Conservation (phyloP, 1,140 invertebrate genomes). For the Micrasema minimum region DNA sequence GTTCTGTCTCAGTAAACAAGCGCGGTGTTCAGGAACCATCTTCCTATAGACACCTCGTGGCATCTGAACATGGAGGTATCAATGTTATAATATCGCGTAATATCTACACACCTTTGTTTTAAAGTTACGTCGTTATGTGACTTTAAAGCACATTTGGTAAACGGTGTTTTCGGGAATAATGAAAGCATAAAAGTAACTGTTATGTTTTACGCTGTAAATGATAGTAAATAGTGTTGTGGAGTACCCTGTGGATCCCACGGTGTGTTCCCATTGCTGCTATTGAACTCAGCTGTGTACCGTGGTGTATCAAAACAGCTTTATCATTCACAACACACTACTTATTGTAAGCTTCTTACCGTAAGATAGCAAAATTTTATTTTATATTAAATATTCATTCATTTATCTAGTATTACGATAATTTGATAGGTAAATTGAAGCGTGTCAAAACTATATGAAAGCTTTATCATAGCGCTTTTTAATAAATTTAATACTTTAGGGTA, state of each 20-base stretch:
- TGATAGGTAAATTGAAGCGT: too few species aligned
- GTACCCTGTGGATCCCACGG: slow-evolving; percentile 35
- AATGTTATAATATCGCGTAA: background rate
- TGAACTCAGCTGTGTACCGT: slow-evolving; percentile 37
- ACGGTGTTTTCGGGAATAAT: too few species aligned
- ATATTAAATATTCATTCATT: too few species aligned
- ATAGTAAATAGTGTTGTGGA: too few species aligned
- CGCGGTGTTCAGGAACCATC: slow-evolving; percentile 3
- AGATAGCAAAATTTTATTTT: too few species aligned
- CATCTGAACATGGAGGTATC: background rate
- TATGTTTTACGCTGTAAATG: too few species aligned
- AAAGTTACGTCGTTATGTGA: background rate
- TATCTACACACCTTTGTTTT: background rate
- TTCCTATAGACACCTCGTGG: background rate
- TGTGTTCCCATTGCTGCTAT: slow-evolving; percentile 38
- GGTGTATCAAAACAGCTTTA: background rate
- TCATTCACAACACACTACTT: background rate
- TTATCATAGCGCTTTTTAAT: too few species aligned
- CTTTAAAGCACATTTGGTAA: too few species aligned
- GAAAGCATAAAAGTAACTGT: too few species aligned
- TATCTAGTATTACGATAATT: too few species aligned
- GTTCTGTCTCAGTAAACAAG: slow-evolving; percentile 23
- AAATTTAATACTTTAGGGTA: too few species aligned
- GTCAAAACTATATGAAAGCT: too few species aligned
- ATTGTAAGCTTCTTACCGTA: background rate